Conservation (phyloP, 2,113 vertebrate species). For the Gila orcuttii region DNA sequence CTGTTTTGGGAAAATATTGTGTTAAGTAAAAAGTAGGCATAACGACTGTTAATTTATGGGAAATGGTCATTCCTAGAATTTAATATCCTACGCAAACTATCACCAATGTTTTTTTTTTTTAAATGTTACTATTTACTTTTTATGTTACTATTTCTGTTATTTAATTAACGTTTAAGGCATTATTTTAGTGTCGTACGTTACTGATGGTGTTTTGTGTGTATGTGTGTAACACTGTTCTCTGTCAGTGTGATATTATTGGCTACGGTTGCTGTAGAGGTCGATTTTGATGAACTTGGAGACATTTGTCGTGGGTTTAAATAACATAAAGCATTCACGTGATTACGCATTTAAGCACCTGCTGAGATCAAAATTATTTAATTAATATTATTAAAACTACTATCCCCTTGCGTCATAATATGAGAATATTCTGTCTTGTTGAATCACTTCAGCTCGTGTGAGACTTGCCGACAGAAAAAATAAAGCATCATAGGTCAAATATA, state of each 20-base stretch:
- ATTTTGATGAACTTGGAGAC: constrained; percentile 4
- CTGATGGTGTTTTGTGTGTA: background rate
- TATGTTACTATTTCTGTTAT: background rate
- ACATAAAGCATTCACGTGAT: background rate
- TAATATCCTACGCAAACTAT: background rate
- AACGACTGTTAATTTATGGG: background rate
- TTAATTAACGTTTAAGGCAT: background rate
- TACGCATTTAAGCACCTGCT: background rate
- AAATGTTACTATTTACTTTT: background rate
- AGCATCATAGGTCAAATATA: constrained; percentile 23
- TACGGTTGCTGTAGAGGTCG: background rate
- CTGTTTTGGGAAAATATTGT: background rate
- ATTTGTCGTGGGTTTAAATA: background rate
- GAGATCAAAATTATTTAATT: background rate
- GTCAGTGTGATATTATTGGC: background rate
- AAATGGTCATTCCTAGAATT: background rate
- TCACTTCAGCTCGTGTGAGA: background rate
- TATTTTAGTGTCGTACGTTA: background rate
- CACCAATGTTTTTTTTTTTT: background rate
- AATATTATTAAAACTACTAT: background rate
- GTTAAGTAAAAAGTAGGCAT: background rate
- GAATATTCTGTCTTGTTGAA: background rate
- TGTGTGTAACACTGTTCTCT: background rate
- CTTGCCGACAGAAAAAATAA: background rate
- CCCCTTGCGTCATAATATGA: background rate